A percentile compares a stretch with the other conserved stretches of the same genome.
Conservation (phyloP, 1,140 invertebrate genomes). For the Drosophila simulans region DNA sequence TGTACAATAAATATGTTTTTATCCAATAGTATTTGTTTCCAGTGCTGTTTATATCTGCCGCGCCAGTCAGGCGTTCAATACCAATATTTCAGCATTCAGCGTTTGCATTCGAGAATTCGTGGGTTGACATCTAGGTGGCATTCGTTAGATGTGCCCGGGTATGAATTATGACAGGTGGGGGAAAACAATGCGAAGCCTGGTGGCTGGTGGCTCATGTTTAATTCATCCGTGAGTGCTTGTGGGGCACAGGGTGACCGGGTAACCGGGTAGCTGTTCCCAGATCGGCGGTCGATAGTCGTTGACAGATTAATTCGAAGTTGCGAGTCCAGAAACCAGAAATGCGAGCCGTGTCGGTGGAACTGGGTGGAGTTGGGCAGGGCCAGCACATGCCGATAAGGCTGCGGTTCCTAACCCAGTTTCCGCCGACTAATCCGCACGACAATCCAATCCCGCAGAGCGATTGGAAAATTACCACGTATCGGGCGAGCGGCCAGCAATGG, state of each 20-base stretch:
- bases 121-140: slow-evolving; percentile 55
- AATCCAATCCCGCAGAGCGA: slow-evolving; percentile 2
- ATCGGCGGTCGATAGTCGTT: slow-evolving; percentile 24
- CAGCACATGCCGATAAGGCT: slow-evolving; percentile 16
- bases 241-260: slow-evolving; percentile 42
- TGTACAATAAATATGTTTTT: too few species aligned
- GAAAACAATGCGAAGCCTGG: slow-evolving; percentile 56
- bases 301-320: slow-evolving; percentile 39
- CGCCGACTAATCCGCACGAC: slow-evolving; percentile 19
- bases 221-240: slow-evolving; percentile 60
- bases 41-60: slow-evolving; percentile 40
- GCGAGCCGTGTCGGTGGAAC: slow-evolving; percentile 23
- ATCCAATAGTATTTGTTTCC: slow-evolving; percentile 13
- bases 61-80: slow-evolving; percentile 75
- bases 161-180: slow-evolving; percentile 66
- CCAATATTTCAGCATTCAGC: slow-evolving; percentile 48
- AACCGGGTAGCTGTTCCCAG: slow-evolving; percentile 22
- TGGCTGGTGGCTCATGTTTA: slow-evolving; percentile 55
- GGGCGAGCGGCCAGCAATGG: slow-evolving; percentile 68
- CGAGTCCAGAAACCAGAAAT: slow-evolving; percentile 44
- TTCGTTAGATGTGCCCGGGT: slow-evolving; percentile 29
- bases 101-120: slow-evolving; percentile 61
- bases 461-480: slow-evolving; percentile 54
- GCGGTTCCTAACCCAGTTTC: slow-evolving; percentile 41
- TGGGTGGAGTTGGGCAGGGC: slow-evolving; percentile 48